A percentile compares a stretch with the other conserved stretches of the same genome.
phyloP scores from a whole-genome alignment of 2,113 vertebrate species.

The Sturnira hondurensis region DNA sequence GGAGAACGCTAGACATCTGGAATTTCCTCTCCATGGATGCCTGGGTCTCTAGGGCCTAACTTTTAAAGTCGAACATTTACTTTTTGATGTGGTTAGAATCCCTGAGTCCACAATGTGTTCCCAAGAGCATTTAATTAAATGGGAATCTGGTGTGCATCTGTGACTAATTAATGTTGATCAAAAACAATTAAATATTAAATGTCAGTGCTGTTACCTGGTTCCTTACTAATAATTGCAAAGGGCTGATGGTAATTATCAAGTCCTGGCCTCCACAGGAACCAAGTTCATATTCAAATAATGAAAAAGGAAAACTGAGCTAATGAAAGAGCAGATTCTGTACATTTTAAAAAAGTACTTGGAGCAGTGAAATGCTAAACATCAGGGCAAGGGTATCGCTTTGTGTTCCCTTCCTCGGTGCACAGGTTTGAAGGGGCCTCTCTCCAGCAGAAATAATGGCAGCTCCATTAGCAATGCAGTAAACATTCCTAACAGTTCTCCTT shows the following conservation, averaged over 20 bases:
- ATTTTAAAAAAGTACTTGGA: neutral
- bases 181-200: constrained; percentile 73
- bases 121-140: constrained; percentile 72
- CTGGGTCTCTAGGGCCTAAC: constrained; percentile 64
- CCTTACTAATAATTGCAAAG: constrained; percentile 54
- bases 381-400: neutral
- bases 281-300: constrained; percentile 49
- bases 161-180: constrained; percentile 71
- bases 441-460: neutral
- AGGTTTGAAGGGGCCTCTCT: neutral
- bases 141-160: constrained; percentile 70
- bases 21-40: constrained; percentile 70
- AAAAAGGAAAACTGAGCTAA: constrained; percentile 21
- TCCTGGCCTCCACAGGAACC: constrained; percentile 23
- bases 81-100: constrained; percentile 74
- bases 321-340: constrained; percentile 39
- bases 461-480: neutral
- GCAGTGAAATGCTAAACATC: neutral
- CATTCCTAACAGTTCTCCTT: neutral
- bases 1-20: constrained; percentile 64
- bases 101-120: constrained; percentile 58
- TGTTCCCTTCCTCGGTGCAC: neutral
- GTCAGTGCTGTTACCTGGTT: constrained; percentile 67
- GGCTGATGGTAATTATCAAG: constrained; percentile 58
- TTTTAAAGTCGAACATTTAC: constrained; percentile 60